Percentiles rank a stretch among this genome's conserved stretches.
phyloP scores from a whole-genome alignment of 2,888 invertebrate species.

The Drosophila silvestris region DNA sequence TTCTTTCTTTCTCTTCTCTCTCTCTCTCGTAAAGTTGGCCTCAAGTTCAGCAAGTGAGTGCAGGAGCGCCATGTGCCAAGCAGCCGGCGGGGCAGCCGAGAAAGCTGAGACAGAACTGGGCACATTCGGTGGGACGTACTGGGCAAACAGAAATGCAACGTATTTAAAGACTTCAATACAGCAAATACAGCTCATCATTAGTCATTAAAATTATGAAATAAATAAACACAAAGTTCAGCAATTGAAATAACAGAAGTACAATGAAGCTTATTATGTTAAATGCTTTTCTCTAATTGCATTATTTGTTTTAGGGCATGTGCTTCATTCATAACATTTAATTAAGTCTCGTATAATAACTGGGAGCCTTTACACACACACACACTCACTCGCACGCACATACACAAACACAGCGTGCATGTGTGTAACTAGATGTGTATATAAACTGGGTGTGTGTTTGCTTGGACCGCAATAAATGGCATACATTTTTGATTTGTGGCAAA shows the following conservation, averaged over 20 bases:
- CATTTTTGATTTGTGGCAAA: slow-evolving; percentile 39
- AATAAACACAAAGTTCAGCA: slow-evolving; percentile 30
- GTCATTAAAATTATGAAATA: slow-evolving; percentile 45
- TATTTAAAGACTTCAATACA: slow-evolving; percentile 28
- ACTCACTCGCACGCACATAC: neutral
- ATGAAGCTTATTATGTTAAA: slow-evolving; percentile 28
- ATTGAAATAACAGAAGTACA: slow-evolving; percentile 18
- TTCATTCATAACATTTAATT: slow-evolving; percentile 23
- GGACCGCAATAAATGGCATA: slow-evolving; percentile 10
- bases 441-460: slow-evolving; percentile 13
- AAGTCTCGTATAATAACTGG: slow-evolving; percentile 1
- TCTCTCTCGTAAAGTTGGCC: slow-evolving; percentile 51
- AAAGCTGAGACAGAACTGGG: slow-evolving; percentile 4
- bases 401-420: neutral
- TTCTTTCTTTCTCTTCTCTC: neutral
- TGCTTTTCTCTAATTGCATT: slow-evolving; percentile 16
- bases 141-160: slow-evolving; percentile 22
- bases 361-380: neutral
- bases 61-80: slow-evolving; percentile 33
- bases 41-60: slow-evolving; percentile 75
- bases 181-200: slow-evolving; percentile 29
- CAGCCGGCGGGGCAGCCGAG: slow-evolving; percentile 17
- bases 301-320: slow-evolving; percentile 21
- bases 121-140: slow-evolving; percentile 10
- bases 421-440: neutral